Evolutionary conservation across 2,888 invertebrate genomes (phyloP), one percentile per base, ranked within the genome.

Genomic region (Furcula furcula): DNA sequence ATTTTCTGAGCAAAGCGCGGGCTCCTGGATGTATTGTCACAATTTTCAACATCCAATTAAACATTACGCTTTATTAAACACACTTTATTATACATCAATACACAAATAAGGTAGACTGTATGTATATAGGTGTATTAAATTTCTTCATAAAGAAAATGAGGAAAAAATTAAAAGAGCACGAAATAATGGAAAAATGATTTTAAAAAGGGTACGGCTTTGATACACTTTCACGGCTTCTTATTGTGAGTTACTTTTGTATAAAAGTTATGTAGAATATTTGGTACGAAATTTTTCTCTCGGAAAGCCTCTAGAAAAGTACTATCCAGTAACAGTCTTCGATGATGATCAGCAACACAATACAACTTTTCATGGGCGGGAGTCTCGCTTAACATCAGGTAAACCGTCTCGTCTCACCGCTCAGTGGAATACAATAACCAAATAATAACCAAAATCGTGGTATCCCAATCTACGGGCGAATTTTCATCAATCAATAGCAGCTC

Each of bases 1-100:
- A 81, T 77, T 72, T 75, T 73, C 74, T 63, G 59, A 56, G 55
- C 52, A 64, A 59, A 62, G 54, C 60, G 55, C 47, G 37, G 50
- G 48, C 46, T 47, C 43, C 40, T 44, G 50, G 46, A 56, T 61
- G 51, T 61, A 66, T 64, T 62, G 58, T 56, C 55, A 55, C 54
- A 53, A 56, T 57, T 55, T 40, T 53, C 43, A 58, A 48, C 50
- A 51, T 53, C 55, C 50, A 60, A 62, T 62, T 63, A 46, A 56
- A 60, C 53, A 51, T 53, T 32, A 55, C 42, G 52, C 46, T 46
- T 53, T 52, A 49, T 60, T 60, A 39, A 53, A 55, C 29, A 13
- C 10, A 20, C 19, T 29, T 13, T 19, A 7, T 12, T 9, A 13
- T 2, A 12, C 25, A 20, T 20, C 2, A 7, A 20, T 4, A 6